Evolutionary conservation across 2,888 invertebrate genomes (phyloP).

Genomic region (Ctenicera cuprea): DNA sequence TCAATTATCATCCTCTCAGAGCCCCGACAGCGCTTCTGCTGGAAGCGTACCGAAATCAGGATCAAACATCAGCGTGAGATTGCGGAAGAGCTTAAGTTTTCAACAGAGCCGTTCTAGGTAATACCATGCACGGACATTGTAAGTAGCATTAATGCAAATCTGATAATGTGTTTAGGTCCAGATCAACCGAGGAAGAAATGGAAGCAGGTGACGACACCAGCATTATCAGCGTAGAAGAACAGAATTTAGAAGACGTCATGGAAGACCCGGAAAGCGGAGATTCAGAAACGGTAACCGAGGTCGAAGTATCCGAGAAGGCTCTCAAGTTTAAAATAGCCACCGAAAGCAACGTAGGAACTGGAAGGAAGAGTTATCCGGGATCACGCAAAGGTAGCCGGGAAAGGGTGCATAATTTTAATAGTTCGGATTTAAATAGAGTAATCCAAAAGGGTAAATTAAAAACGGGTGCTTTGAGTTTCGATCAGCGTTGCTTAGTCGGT

Average conservation of each 20-base stretch:
- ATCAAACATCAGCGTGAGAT: slow-evolving; percentile 75
- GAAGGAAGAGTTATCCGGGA: slow-evolving; percentile 80
- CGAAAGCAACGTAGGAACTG: slow-evolving; percentile 74
- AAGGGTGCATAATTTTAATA: slow-evolving; percentile 72
- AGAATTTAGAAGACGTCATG: slow-evolving; percentile 74
- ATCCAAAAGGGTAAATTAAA: slow-evolving; percentile 72
- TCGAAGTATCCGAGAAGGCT: slow-evolving; percentile 84
- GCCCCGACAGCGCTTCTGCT: slow-evolving; percentile 70
- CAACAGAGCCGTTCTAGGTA: slow-evolving; percentile 70
- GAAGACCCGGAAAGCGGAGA: slow-evolving; percentile 78
- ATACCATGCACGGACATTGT: slow-evolving; percentile 6
- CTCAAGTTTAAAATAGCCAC: slow-evolving; percentile 86
- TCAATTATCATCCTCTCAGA: slow-evolving; percentile 70
- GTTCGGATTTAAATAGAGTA: slow-evolving; percentile 73
- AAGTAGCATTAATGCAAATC: slow-evolving; percentile 1
- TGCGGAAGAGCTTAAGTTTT: slow-evolving; percentile 74
- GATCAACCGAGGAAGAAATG: slow-evolving; percentile 69
- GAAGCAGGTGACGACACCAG: slow-evolving; percentile 71
- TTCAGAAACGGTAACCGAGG: slow-evolving; percentile 82
- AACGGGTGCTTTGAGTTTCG: slow-evolving; percentile 68
- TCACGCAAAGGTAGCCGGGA: slow-evolving; percentile 82
- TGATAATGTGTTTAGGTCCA: slow-evolving; percentile 67
- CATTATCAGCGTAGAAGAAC: slow-evolving; percentile 63
- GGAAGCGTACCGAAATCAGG: slow-evolving; percentile 71
- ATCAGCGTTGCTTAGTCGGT: slow-evolving; percentile 60